Conservation (phyloP, 2,113 vertebrate genomes). For the Emydocephalus ijimae region DNA sequence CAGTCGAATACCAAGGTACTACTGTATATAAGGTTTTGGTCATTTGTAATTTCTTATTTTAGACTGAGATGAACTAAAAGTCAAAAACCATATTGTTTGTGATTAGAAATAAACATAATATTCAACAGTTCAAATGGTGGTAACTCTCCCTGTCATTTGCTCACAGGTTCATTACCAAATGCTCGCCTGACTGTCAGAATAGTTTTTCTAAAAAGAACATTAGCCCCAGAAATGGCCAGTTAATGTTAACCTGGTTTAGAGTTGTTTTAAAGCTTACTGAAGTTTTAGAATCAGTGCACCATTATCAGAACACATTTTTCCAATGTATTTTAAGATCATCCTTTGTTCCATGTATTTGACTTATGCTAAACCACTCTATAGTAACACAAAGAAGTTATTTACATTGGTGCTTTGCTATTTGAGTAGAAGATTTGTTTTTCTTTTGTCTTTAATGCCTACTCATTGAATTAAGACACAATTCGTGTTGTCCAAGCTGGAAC, state of each 20-base stretch:
- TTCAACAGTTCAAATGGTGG: constrained; percentile 42
- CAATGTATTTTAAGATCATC: constrained; percentile 30
- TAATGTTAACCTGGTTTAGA: constrained; percentile 62
- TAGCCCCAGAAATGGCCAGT: constrained; percentile 45
- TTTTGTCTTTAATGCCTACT: not conserved
- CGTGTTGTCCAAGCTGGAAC: constrained; percentile 43
- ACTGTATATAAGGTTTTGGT: not conserved
- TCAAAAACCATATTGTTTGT: constrained; percentile 37
- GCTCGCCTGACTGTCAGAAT: constrained; percentile 18
- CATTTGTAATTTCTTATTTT: constrained; percentile 48
- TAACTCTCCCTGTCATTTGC: constrained; percentile 35
- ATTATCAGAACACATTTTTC: constrained; percentile 44
- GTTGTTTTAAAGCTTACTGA: constrained; percentile 68
- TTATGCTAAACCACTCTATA: constrained; percentile 51
- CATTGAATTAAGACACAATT: not conserved
- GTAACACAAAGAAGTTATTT: constrained; percentile 70
- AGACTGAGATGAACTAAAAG: constrained; percentile 35
- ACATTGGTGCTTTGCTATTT: constrained; percentile 63
- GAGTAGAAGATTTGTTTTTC: constrained; percentile 40
- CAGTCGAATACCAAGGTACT: not conserved
- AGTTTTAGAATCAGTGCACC: constrained; percentile 63
- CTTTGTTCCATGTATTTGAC: constrained; percentile 43
- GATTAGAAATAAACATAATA: constrained; percentile 46
- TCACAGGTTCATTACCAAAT: constrained; percentile 27
- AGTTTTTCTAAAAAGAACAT: constrained; percentile 36